Base-by-base conservation (phyloP, 2,888 invertebrate genomes). In the Alcis repandata region DNA sequence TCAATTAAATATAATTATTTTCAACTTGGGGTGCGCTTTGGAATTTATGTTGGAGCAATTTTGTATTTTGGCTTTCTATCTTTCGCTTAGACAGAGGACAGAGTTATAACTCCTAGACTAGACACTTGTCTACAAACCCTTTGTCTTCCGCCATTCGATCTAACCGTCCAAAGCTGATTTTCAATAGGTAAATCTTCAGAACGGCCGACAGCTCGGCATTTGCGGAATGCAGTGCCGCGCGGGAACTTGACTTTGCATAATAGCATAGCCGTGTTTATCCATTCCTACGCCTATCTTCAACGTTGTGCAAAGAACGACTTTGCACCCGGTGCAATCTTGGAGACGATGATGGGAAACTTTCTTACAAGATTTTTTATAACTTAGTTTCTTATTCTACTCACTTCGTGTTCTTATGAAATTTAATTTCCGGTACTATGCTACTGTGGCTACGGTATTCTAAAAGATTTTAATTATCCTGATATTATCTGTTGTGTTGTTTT, bases 241-340 rank as follows among this genome's bases (percentile, higher is more conserved):
- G 67, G 59, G 40, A 59, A 59, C 65, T 64, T 64, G 40, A 57
- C 54, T 62, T 65, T 70, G 69, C 66, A 70, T 72, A 72, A 72
- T 72, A 68, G 59, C 59, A 46, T 15, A 57, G 57, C 54, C 70
- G 60, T 69, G 66, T 63, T 61, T 63, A 60, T 38, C 59, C 67
- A 67, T 68, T 63, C 68, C 67, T 68, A 43, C 41, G 59, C 41
- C 49, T 68, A 66, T 68, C 60, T 60, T 57, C 65, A 57, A 62
- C 58, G 49, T 53, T 66, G 57, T 54, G 51, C 54, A 59, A 58
- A 41, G 36, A 33, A 54, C 40, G 33, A 33, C 20, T 20, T 40
- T 59, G 43, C 32, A 40, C 11, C 11, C 36, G 49, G 36, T 43
- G 11, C 32, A 17, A 9, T 27, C 15, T 15, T 48, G 15, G 32